Percentiles rank a stretch among this genome's conserved stretches.
Evolutionary conservation across 2,888 invertebrate genomes (phyloP).

Genomic region (Ormyrus nitidulus): DNA sequence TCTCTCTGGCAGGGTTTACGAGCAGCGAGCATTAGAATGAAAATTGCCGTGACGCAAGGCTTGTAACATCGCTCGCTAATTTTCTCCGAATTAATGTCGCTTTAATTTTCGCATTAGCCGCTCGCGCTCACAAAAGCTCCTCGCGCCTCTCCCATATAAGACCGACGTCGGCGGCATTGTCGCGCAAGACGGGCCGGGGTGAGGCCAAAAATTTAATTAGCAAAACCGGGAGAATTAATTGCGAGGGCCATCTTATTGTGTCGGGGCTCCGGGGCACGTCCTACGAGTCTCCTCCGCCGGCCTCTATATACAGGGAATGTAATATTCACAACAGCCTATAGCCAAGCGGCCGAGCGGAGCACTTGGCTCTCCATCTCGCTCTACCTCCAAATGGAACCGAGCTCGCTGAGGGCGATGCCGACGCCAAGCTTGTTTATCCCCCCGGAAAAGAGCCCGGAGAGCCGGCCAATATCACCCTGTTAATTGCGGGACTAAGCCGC

Average conservation of each 20-base stretch:
- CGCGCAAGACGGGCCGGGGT: slow-evolving; percentile 8
- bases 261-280: slow-evolving; percentile 57
- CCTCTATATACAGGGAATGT: slow-evolving; percentile 72
- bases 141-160: slow-evolving; percentile 9
- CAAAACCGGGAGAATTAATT: slow-evolving; percentile 73
- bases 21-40: background rate
- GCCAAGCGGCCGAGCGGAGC: slow-evolving; percentile 13
- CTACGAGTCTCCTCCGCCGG: slow-evolving; percentile 46
- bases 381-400: slow-evolving; percentile 30
- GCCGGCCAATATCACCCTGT: background rate
- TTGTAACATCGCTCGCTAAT: slow-evolving; percentile 46
- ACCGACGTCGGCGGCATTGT: slow-evolving; percentile 33
- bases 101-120: slow-evolving; percentile 54
- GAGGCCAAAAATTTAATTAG: slow-evolving; percentile 74
- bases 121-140: slow-evolving; percentile 44
- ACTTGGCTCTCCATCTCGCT: slow-evolving; percentile 23
- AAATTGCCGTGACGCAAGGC: slow-evolving; percentile 21
- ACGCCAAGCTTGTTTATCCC: slow-evolving; percentile 1
- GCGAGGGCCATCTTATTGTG: slow-evolving; percentile 71
- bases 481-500: background rate
- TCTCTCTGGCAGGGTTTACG: too few species aligned
- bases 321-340: slow-evolving; percentile 72
- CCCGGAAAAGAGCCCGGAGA: too few species aligned
- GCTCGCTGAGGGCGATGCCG: background rate
- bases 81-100: slow-evolving; percentile 53